phyloP scores from a whole-genome alignment of 2,113 vertebrate species.

The Eclectus roratus region DNA sequence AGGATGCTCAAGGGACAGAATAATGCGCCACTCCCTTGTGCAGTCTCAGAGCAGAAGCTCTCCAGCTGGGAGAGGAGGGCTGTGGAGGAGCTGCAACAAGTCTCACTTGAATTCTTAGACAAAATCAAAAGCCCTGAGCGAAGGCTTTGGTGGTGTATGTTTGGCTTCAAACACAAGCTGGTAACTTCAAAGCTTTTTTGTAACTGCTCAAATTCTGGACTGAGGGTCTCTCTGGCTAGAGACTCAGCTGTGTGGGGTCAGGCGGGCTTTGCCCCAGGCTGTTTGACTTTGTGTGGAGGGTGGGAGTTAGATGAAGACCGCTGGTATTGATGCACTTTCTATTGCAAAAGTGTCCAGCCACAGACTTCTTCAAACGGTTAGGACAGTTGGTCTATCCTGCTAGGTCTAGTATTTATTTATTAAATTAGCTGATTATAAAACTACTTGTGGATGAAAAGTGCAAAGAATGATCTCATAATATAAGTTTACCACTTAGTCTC shows the following conservation, averaged over 20 bases:
- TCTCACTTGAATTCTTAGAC: neutral
- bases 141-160: neutral
- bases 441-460: neutral
- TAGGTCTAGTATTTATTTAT: neutral
- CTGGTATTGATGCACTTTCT: neutral
- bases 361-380: neutral
- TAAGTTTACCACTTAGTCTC: neutral
- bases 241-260: neutral
- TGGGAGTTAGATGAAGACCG: too few relatives aligned
- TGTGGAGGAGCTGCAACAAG: neutral
- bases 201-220: neutral
- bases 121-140: neutral
- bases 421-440: neutral
- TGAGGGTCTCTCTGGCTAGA: neutral
- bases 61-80: neutral
- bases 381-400: neutral
- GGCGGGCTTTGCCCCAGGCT: neutral
- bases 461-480: neutral
- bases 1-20: neutral
- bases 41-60: neutral
- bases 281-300: neutral
- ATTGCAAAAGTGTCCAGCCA: too few relatives aligned
- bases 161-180: neutral
- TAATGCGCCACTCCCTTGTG: rapidly evolving
- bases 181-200: neutral